A percentile compares a stretch with the other conserved stretches of the same genome.
Conservation (phyloP, 2,888 invertebrate species). For the Acleris emargana region DNA sequence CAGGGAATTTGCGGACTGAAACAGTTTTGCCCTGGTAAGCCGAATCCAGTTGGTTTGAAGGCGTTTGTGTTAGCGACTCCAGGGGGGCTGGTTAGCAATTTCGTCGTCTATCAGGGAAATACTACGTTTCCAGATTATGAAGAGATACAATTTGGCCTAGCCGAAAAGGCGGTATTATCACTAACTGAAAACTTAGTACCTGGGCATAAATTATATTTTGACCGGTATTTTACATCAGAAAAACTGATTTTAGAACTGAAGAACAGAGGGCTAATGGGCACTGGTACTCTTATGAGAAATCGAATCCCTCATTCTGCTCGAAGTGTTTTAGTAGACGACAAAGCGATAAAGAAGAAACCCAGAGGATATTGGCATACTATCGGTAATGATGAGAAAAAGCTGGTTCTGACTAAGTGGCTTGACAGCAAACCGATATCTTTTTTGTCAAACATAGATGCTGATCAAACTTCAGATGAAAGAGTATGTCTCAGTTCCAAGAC, state of each 20-base stretch:
- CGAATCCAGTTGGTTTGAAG: constrained; percentile 3
- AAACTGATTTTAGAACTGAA: constrained; percentile 3
- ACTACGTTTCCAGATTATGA: constrained; percentile 8
- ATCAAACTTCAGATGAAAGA: too few relatives aligned
- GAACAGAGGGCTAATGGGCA: background rate
- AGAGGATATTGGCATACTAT: too few relatives aligned
- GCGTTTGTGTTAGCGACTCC: constrained; percentile 10
- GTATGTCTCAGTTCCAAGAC: too few relatives aligned
- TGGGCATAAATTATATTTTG: constrained; percentile 9
- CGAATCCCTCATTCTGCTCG: background rate
- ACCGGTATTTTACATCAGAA: constrained; percentile 11
- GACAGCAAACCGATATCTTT: constrained; percentile 2
- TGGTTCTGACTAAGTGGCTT: background rate
- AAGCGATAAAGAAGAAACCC: too few relatives aligned
- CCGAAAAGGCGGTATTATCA: constrained; percentile 9
- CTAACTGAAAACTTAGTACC: constrained; percentile 8
- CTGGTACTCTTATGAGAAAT: constrained; percentile 15
- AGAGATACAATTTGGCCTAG: constrained; percentile 5
- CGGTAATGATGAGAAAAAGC: too few relatives aligned
- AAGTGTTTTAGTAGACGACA: background rate
- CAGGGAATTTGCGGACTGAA: constrained; percentile 31
- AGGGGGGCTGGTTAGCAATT: constrained; percentile 1
- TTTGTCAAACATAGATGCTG: background rate
- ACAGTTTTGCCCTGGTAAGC: constrained; percentile 32
- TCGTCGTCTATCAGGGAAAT: constrained; percentile 6